Evolutionary conservation across 2,113 vertebrate genomes (phyloP).

Genomic region (Carlito syrichta): DNA sequence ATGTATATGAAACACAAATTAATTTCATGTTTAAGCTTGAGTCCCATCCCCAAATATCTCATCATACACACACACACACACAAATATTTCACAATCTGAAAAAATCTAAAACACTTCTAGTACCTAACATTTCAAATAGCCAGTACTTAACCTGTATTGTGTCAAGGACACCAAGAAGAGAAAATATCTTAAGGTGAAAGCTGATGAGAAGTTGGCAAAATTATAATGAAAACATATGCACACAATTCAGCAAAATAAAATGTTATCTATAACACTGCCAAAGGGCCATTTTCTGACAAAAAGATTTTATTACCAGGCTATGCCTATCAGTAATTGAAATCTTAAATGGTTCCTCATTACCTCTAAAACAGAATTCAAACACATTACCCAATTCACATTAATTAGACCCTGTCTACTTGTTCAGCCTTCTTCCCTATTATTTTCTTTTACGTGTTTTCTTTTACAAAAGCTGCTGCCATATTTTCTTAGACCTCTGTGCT

Average conservation of each 20-base stretch:
- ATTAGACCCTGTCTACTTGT: neutral
- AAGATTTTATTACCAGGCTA: neutral
- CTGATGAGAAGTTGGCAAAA: neutral
- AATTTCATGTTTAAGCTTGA: neutral
- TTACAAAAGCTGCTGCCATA: neutral
- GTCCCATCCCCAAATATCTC: neutral
- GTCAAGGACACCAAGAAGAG: neutral
- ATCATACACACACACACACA: neutral
- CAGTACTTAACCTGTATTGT: neutral
- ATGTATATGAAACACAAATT: neutral
- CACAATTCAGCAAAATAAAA: neutral
- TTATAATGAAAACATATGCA: neutral
- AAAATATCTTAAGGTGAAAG: neutral
- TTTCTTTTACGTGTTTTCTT: neutral
- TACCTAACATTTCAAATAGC: neutral
- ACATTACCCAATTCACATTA: neutral
- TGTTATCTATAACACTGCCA: neutral
- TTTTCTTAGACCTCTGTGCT: neutral
- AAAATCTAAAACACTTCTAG: neutral
- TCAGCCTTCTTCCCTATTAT: neutral
- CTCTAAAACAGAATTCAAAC: neutral
- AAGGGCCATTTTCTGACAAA: neutral
- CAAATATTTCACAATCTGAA: neutral
- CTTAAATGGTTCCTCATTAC: neutral
- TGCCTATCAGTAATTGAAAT: neutral